phyloP scores from a whole-genome alignment of 2,113 vertebrate genomes.

The Ophthalmolycus amberensis region DNA sequence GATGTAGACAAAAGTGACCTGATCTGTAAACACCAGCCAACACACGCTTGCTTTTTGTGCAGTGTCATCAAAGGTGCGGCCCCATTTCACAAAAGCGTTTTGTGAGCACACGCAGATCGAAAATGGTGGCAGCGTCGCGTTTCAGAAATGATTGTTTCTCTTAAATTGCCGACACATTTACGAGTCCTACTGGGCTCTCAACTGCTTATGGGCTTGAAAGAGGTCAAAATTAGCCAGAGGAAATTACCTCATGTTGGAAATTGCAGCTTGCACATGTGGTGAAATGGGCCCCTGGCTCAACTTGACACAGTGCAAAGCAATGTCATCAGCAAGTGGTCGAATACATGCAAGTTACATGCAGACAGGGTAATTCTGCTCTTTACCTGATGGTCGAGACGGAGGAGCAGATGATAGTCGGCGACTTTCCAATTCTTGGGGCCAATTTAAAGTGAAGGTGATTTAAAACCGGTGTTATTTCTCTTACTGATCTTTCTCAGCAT shows the following conservation, averaged over 20 bases:
- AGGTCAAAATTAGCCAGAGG: not conserved
- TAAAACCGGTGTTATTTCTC: constrained; percentile 15
- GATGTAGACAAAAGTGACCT: constrained; percentile 8
- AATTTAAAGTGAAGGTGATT: constrained; percentile 20
- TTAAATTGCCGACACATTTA: constrained; percentile 5
- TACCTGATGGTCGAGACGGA: not conserved
- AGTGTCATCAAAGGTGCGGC: constrained; percentile 21
- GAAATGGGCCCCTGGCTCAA: not conserved
- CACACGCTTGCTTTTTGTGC: constrained; percentile 6
- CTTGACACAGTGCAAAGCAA: not conserved
- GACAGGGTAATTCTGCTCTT: constrained; percentile 21
- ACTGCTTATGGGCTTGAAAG: not conserved
- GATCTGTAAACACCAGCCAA: constrained; percentile 5
- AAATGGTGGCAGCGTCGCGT: constrained; percentile 4
- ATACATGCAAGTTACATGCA: not conserved
- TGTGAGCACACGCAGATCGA: constrained; percentile 5
- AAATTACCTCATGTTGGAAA: constrained; percentile 18
- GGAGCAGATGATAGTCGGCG: not conserved
- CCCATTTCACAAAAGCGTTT: constrained; percentile 15
- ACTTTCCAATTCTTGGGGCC: constrained; percentile 1
- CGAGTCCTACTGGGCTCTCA: not conserved
- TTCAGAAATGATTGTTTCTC: constrained; percentile 4
- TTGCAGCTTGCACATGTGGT: not conserved
- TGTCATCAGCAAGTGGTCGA: not conserved
- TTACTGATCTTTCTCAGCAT: constrained; percentile 31